phyloP scores from a whole-genome alignment of 2,888 invertebrate species.

The Tenthredo amoena region DNA sequence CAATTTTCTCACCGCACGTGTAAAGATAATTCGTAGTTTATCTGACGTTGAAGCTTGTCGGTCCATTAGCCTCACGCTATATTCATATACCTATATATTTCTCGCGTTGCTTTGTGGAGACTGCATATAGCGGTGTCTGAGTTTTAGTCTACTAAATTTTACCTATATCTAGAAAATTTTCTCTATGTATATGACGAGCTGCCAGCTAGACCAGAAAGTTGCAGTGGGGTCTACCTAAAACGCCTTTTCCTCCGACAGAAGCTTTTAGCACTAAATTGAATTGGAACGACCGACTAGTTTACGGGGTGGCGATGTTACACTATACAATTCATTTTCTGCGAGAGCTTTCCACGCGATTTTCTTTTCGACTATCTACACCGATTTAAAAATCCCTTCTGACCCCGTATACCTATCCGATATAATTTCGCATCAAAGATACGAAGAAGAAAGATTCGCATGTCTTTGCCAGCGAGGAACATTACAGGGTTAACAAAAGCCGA shows the following conservation, averaged over 20 bases:
- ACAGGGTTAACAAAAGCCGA: not conserved
- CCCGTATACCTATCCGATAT: not conserved
- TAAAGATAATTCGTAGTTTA: not conserved
- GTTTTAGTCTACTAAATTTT: not conserved
- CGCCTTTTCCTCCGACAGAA: constrained; percentile 44
- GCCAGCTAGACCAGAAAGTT: constrained; percentile 39
- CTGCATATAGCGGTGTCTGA: not conserved
- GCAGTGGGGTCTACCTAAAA: constrained; percentile 41
- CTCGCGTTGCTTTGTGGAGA: not conserved
- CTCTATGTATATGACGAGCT: constrained; percentile 15
- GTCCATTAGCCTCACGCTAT: not conserved
- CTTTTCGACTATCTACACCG: not conserved
- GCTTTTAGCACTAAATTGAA: constrained; percentile 52
- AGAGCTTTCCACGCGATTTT: not conserved
- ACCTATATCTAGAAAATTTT: not conserved
- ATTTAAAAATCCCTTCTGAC: not conserved
- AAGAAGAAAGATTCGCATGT: not conserved
- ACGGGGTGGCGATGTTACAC: not conserved
- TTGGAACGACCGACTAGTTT: constrained; percentile 44
- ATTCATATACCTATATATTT: not conserved
- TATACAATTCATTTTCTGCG: constrained; percentile 1
- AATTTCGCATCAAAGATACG: not conserved
- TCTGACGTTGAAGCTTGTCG: constrained; percentile 18
- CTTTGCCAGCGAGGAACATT: not conserved
- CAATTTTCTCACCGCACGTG: not conserved